Conservation (phyloP, 2,113 vertebrate species). For the Rafetus swinhoei region DNA sequence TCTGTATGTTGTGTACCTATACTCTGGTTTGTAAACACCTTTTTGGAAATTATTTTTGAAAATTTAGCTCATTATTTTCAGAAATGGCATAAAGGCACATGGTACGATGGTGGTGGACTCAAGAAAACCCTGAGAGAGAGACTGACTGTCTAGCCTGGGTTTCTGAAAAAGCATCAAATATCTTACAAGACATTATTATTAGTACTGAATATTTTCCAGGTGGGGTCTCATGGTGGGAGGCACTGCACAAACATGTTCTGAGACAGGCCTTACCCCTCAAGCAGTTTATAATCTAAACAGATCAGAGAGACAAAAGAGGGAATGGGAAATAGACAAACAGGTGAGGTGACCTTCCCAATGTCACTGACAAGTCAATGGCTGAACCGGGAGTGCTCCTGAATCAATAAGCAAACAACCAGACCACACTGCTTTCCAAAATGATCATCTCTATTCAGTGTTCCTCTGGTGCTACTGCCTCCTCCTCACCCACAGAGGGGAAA, state of each 20-base stretch:
- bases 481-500: not conserved
- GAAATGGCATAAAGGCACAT: not conserved
- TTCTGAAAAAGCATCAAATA: not conserved
- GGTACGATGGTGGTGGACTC: not conserved
- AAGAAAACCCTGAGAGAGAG: not conserved
- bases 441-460: not conserved
- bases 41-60: not conserved
- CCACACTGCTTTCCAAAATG: not conserved
- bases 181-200: not conserved
- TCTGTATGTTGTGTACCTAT: rapidly evolving
- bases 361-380: not conserved
- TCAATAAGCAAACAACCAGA: not conserved
- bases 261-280: not conserved
- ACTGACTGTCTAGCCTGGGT: not conserved
- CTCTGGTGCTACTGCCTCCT: not conserved
- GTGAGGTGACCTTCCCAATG: not conserved
- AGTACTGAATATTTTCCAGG: not conserved
- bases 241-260: not conserved
- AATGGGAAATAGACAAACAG: not conserved
- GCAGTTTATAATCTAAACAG: not conserved
- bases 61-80: not conserved
- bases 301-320: not conserved
- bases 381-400: not conserved
- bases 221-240: not conserved
- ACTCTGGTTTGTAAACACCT: rapidly evolving